Conservation (phyloP, 2,888 invertebrate genomes). For the Protophormia terraenovae region DNA sequence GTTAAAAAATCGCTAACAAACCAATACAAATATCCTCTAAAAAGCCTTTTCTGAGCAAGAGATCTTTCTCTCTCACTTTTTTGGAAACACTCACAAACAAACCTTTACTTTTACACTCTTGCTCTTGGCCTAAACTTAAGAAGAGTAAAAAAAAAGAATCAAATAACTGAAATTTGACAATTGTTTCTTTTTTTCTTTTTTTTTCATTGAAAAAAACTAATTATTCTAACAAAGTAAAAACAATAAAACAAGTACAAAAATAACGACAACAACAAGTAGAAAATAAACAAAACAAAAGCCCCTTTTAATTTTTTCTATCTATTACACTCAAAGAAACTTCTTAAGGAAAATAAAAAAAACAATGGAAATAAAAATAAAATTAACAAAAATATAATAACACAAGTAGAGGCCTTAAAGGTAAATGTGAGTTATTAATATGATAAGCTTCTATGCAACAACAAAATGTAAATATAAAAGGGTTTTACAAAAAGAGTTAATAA, state of each 20-base stretch:
- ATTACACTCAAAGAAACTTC: constrained; percentile 16
- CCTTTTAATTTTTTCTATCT: background rate
- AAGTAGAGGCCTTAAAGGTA: constrained; percentile 22
- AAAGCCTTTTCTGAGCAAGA: background rate
- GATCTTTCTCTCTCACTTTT: background rate
- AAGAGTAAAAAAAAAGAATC: background rate
- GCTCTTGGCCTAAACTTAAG: background rate
- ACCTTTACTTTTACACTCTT: background rate
- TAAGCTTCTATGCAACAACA: background rate
- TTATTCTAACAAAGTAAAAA: constrained; percentile 39
- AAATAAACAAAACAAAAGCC: background rate
- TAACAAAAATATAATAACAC: too few relatives aligned
- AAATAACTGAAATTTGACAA: background rate
- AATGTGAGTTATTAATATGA: constrained; percentile 33
- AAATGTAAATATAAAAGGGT: background rate
- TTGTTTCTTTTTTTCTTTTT: constrained; percentile 23
- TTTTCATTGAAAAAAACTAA: background rate
- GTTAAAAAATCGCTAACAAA: constrained; percentile 8
- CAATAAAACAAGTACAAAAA: constrained; percentile 9
- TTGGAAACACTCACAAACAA: background rate
- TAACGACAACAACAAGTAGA: background rate
- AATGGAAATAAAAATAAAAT: background rate
- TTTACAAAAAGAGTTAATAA: background rate
- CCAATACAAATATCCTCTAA: background rate
- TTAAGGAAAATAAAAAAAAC: background rate